phyloP scores from a whole-genome alignment of 2,113 vertebrate species.

The Chloropsis hardwickii region DNA sequence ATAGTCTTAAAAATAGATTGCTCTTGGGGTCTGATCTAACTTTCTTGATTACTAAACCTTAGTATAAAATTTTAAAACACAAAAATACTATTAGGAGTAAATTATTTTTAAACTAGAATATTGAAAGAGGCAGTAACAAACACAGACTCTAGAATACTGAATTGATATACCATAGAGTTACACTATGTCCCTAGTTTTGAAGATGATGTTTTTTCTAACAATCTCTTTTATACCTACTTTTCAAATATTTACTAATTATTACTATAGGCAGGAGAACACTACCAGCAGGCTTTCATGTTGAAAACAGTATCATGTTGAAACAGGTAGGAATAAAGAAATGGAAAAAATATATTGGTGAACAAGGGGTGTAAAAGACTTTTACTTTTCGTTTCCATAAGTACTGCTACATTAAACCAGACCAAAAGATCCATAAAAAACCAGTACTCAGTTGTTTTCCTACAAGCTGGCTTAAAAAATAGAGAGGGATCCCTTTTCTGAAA shows the following conservation, averaged over 20 bases:
- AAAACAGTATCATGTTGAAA: not conserved
- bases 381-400: not conserved
- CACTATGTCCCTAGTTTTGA: not conserved
- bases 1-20: not conserved
- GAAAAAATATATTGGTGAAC: not conserved
- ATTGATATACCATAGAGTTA: not conserved
- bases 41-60: not conserved
- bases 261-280: not conserved
- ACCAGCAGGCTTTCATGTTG: not conserved
- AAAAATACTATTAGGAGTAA: not conserved
- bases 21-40: not conserved
- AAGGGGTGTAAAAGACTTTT: not conserved
- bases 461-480: not conserved
- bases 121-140: not conserved
- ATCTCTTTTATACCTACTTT: not conserved
- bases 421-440: not conserved
- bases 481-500: not conserved
- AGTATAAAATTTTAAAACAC: not conserved
- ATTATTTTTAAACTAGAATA: not conserved
- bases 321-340: not conserved
- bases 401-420: not conserved
- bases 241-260: not conserved
- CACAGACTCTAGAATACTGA: not conserved
- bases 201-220: not conserved
- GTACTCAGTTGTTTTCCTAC: not conserved